Base-by-base conservation (phyloP, 2,113 vertebrate genomes). In the Nothoprocta perdicaria region DNA sequence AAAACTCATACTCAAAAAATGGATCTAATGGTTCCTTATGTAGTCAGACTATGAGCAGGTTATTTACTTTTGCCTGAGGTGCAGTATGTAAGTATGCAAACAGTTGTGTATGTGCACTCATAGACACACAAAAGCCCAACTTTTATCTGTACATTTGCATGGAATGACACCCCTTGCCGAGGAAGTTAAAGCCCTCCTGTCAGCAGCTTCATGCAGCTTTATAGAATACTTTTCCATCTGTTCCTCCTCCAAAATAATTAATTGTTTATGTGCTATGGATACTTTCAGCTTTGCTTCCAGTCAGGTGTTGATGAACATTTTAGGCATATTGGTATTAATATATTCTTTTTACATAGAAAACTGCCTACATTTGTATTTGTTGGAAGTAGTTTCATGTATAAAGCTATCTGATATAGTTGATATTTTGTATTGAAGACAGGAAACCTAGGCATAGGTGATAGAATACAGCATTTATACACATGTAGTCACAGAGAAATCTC, bases 1-100 rank as follows among this genome's bases (percentile, higher is more conserved):
- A 67, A 72, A 21, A n/a, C 3, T 10, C 3, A 0, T 8, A 3
- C 27, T 50, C 50, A 8, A 41, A 71, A 22, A 72, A 77, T 24
- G 19, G 10, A 6, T 19, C 6, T 55, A 0, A 0, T 9, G 3
- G 9, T 55, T 60, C 45, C 31, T 76, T 76, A 66, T 17, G 10
- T 27, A 40, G 50, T 26, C 61, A 62, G 35, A 40, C 15, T 29
- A 31, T 31, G 53, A 31, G 16, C 16, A 57, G 53, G 27, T 57
- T 57, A 57, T 57, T 57, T 57, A 17, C 53, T 57, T 57, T 57
- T 57, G 29, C 15, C 14, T 17, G 53, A 31, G 53, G 29, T 31
- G 53, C 27, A 57, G 15, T 57, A 31, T 57, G 53, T 15, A 57
- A 17, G 9, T 16, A 31, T 17, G 16, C 29, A 57, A 31, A 31